These are phyloP conservation scores for Anolis sagrei DNA, from an alignment of 2,113 vertebrate species.

Conservation along the genomic window DNA sequence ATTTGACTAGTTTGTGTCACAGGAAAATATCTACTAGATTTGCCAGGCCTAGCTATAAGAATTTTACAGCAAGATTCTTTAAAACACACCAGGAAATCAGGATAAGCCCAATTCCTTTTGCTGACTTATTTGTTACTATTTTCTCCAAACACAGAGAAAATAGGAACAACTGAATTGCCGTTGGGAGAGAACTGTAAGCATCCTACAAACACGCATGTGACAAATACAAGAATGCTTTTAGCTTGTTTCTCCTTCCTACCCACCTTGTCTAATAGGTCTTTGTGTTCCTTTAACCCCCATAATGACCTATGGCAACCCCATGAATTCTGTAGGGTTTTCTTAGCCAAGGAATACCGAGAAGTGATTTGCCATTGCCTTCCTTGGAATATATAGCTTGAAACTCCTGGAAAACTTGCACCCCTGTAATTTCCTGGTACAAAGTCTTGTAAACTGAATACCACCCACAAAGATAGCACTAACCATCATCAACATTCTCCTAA, in stretches of 20 bases:
- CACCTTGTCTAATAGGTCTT: neutral
- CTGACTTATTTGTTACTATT: neutral
- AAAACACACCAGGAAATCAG: neutral
- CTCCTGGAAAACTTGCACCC: neutral
- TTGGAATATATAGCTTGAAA: too few relatives aligned
- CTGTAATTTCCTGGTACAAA: neutral
- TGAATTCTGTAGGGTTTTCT: too few relatives aligned
- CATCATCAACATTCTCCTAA: neutral
- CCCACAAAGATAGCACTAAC: neutral
- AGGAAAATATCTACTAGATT: constrained; percentile 30
- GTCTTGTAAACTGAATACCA: neutral
- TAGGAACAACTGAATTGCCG: too few relatives aligned
- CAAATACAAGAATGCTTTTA: neutral
- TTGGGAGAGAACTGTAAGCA: neutral
- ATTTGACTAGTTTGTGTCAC: constrained; percentile 54
- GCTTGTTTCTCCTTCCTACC: neutral
- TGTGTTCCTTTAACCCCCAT: too few relatives aligned
- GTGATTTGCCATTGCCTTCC: too few relatives aligned
- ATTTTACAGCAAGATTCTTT: neutral
- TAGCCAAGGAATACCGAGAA: too few relatives aligned
- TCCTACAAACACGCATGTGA: neutral
- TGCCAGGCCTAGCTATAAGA: neutral
- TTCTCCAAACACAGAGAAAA: neutral
- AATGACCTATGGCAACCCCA: too few relatives aligned
- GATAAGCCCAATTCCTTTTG: neutral